Evolutionary conservation across 2,113 vertebrate genomes (phyloP).

Genomic region (Melanerpes formicivorus): DNA sequence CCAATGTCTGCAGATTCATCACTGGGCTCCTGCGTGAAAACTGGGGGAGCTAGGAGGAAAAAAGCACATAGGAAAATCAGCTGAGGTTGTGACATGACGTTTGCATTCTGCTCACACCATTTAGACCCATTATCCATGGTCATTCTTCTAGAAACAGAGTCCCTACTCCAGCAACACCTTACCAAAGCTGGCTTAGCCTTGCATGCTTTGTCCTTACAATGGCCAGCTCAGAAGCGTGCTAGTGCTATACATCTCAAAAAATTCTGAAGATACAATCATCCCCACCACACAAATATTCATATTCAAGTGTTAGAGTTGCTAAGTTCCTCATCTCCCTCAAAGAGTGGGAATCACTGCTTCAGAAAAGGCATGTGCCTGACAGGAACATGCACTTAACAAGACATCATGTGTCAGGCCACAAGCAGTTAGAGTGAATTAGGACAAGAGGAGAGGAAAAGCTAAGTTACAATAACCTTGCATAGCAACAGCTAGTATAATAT

Average conservation of each 20-base stretch:
- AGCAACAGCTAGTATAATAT: background rate
- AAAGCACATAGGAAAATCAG: background rate
- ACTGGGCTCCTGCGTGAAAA: conserved; percentile 84
- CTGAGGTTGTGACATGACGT: background rate
- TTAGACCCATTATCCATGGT: background rate
- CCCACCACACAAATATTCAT: accelerated
- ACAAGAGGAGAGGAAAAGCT: background rate
- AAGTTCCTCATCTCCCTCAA: background rate
- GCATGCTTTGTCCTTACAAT: background rate
- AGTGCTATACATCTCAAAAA: background rate
- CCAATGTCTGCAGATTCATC: conserved; percentile 87
- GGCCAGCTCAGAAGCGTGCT: background rate
- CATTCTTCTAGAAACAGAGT: background rate
- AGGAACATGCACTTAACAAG: background rate
- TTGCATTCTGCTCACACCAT: background rate
- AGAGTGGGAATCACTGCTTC: accelerated
- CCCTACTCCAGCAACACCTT: background rate
- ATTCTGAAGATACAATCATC: background rate
- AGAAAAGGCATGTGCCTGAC: background rate
- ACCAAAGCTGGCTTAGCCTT: background rate
- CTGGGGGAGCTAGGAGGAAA: conserved; percentile 78
- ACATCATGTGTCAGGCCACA: background rate
- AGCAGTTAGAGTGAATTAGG: background rate
- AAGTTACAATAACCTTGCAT: background rate
- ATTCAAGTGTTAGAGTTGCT: accelerated